phyloP scores from a whole-genome alignment of 2,797 vertebrate genomes.

The Macrochelys suwanniensis region DNA sequence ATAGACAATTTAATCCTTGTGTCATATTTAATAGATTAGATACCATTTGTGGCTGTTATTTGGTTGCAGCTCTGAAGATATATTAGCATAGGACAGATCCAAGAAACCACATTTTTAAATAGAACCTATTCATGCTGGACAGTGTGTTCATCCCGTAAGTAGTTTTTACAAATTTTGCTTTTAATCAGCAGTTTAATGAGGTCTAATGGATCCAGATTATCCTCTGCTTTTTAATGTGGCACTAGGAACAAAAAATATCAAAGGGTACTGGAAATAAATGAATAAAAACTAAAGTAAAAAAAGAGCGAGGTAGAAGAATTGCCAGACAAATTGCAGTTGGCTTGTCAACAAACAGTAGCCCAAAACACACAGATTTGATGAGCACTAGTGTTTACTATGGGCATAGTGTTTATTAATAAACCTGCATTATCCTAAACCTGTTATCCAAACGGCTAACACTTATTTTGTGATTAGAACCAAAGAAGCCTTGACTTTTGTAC shows the following conservation, averaged over 20 bases:
- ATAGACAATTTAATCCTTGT: not conserved
- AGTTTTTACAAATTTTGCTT: conserved; percentile 28
- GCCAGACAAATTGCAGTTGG: not conserved
- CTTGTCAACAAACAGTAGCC: not conserved
- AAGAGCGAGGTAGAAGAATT: not conserved
- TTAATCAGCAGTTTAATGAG: conserved; percentile 69
- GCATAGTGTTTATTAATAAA: conserved; percentile 20
- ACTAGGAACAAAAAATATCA: conserved; percentile 61
- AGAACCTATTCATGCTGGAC: conserved; percentile 35
- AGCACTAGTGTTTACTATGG: not conserved
- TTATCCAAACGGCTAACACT: not conserved
- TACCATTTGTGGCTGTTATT: not conserved
- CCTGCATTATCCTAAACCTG: not conserved
- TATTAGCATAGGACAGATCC: not conserved
- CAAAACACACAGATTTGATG: not conserved
- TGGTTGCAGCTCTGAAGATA: conserved; percentile 24
- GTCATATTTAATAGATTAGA: not conserved
- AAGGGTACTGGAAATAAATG: conserved; percentile 5
- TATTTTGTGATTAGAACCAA: not conserved
- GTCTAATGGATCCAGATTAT: conserved; percentile 70
- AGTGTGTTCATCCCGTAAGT: conserved; percentile 35
- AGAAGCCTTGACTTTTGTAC: not conserved
- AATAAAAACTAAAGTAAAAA: not conserved
- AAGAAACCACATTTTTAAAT: conserved; percentile 26
- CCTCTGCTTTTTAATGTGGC: conserved; percentile 25